These are phyloP conservation scores for Boulengeromyrus knoepffleri DNA, from an alignment of 2,113 vertebrate genomes.

Conservation along the genomic window DNA sequence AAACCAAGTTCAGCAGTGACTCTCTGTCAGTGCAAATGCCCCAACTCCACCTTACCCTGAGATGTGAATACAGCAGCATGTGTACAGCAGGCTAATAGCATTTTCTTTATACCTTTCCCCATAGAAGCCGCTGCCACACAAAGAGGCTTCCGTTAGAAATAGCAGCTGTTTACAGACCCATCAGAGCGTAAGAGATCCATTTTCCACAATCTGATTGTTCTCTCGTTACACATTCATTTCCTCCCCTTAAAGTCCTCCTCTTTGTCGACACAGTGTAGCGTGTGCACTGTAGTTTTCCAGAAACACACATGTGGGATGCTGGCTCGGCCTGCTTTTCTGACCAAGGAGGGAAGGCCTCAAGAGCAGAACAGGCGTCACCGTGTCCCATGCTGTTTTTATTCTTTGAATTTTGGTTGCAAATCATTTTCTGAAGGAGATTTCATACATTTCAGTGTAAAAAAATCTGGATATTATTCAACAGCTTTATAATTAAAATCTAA, in stretches of 20 bases:
- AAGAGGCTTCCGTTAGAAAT: conserved; percentile 65
- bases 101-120: conserved; percentile 63
- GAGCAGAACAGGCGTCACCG: neutral
- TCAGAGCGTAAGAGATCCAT: conserved; percentile 65
- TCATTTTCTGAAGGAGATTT: neutral
- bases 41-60: neutral
- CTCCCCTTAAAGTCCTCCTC: conserved; percentile 46
- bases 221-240: conserved; percentile 16
- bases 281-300: neutral
- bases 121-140: conserved; percentile 63
- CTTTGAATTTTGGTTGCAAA: neutral
- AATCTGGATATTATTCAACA: neutral
- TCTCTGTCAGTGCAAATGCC: neutral
- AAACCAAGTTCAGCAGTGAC: neutral
- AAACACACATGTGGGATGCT: neutral
- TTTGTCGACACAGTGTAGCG: conserved; percentile 40
- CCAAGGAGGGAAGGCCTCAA: neutral
- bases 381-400: neutral
- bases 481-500: neutral
- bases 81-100: conserved; percentile 54
- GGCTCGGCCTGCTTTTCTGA: neutral
- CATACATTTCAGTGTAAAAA: neutral
- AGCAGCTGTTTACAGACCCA: conserved; percentile 66
- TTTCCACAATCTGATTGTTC: conserved; percentile 58
- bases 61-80: conserved; percentile 28